phyloP scores from a whole-genome alignment of 2,797 vertebrate species.

The Heteromormyrus szaboi region DNA sequence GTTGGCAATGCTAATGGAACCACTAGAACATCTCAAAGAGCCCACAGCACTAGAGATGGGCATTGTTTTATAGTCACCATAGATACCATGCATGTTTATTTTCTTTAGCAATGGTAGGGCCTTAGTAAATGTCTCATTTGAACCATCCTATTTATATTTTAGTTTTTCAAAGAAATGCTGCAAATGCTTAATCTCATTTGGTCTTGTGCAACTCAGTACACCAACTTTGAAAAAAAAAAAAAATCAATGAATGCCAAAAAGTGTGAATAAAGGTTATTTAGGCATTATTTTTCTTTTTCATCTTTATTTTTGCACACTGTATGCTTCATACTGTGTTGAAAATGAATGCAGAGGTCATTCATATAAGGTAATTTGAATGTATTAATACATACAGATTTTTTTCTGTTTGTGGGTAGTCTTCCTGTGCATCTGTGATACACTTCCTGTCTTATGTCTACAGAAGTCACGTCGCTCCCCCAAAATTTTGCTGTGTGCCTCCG shows the following conservation, averaged over 20 bases:
- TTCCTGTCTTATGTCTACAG: constrained; percentile 27
- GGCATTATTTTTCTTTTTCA: not conserved
- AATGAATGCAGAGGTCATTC: constrained; percentile 8
- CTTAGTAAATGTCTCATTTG: not conserved
- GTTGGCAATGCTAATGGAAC: not conserved
- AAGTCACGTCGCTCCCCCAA: constrained; percentile 3
- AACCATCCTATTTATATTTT: not conserved
- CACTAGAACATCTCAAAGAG: not conserved
- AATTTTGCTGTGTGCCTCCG: not conserved
- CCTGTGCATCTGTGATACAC: constrained; percentile 31
- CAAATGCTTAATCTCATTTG: not conserved
- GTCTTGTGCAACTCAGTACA: not conserved
- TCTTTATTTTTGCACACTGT: not conserved
- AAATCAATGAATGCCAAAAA: not conserved
- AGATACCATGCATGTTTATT: not conserved
- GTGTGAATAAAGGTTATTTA: not conserved
- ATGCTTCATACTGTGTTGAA: not conserved
- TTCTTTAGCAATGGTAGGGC: not conserved
- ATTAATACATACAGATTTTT: constrained; percentile 12
- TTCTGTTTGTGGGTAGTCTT: constrained; percentile 26
- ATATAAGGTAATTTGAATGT: not conserved
- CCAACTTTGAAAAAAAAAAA: not conserved
- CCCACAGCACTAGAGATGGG: not conserved
- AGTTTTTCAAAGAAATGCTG: not conserved
- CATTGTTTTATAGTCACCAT: not conserved